Evolutionary conservation across 2,113 vertebrate genomes (phyloP).

Genomic region (Scolopax mira): DNA sequence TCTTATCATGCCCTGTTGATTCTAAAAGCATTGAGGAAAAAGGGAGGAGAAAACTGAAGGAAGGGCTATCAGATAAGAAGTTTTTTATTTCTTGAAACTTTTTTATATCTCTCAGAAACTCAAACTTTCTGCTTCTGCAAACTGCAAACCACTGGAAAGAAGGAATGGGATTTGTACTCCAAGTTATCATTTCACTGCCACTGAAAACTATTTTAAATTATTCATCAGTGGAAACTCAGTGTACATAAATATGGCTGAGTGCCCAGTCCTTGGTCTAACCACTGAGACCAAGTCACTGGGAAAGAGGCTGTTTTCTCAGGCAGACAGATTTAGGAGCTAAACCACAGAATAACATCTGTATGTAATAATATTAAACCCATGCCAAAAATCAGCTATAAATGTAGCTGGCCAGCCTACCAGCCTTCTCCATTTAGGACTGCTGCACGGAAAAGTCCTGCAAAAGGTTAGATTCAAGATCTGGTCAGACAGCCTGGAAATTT

Average conservation of each 20-base stretch:
- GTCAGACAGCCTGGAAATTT: slow-evolving; percentile 34
- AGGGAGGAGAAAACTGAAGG: background rate
- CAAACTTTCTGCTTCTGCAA: background rate
- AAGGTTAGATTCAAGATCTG: background rate
- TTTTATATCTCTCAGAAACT: background rate
- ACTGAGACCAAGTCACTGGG: slow-evolving; percentile 55
- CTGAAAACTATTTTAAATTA: slow-evolving; percentile 55
- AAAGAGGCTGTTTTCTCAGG: slow-evolving; percentile 52
- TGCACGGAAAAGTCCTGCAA: slow-evolving; percentile 36
- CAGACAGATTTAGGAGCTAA: slow-evolving; percentile 42
- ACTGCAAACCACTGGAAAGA: background rate
- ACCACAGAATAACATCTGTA: slow-evolving; percentile 58
- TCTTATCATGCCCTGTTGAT: slow-evolving; percentile 13
- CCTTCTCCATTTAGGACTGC: background rate
- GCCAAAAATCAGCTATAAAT: slow-evolving; percentile 52
- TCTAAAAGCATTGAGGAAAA: background rate
- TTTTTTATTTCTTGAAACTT: background rate
- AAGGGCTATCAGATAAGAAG: background rate
- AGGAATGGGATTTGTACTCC: background rate
- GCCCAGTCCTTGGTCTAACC: slow-evolving; percentile 51
- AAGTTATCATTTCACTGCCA: slow-evolving; percentile 29
- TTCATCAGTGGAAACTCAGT: slow-evolving; percentile 11
- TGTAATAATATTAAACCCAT: slow-evolving; percentile 23
- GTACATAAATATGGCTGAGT: slow-evolving; percentile 36
- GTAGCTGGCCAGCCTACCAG: background rate